Evolutionary conservation across 1,140 invertebrate genomes (phyloP), one percentile per base, ranked within the genome.

Genomic region (Apis florea): DNA sequence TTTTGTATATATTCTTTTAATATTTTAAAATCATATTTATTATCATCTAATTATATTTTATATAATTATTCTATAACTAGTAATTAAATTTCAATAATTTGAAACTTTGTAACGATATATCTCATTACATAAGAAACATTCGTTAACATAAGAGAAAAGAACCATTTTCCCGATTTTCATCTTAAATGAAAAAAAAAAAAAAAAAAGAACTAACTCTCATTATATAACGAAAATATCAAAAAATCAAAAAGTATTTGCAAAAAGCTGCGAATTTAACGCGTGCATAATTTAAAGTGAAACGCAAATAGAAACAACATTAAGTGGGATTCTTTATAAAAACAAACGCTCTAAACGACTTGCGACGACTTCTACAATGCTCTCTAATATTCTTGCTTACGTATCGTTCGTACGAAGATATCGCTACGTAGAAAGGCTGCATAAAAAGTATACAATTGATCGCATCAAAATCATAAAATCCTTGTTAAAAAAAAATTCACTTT

Each of bases 381-480:
- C 49, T 64, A 31, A 26, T 83, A 66, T 82, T 71, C 69, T 64
- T 92, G 91, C 90, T 93, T 92, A 92, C 91, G 86, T 93, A 93
- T 91, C 89, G 90, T 91, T 90, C 92, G 67, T 91, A 92, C 80
- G 89, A 86, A 79, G 90, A 90, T 88, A 90, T 87, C 63, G 89
- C 89, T 88, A 92, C 83, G 88, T 90, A 91, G 89, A 89, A 91
- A 86, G 90, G 90, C 92, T 91, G 91, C 82, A 85, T 77, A 68
- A 86, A 85, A 90, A 85, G 87, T 71, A n/a, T 69, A 79, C 40
- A 85, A 69, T 82, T 82, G 79, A 66, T 40, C 31, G 47, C 72
- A 61, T 80, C 63, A 21, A 61, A 11, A 40, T 53, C 47, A 59
- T n/a, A 4, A 40, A 4, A 40, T 40, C 31, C 2, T 40, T 40